Conservation (phyloP, 2,113 vertebrate genomes). For the Heterocephalus glaber region DNA sequence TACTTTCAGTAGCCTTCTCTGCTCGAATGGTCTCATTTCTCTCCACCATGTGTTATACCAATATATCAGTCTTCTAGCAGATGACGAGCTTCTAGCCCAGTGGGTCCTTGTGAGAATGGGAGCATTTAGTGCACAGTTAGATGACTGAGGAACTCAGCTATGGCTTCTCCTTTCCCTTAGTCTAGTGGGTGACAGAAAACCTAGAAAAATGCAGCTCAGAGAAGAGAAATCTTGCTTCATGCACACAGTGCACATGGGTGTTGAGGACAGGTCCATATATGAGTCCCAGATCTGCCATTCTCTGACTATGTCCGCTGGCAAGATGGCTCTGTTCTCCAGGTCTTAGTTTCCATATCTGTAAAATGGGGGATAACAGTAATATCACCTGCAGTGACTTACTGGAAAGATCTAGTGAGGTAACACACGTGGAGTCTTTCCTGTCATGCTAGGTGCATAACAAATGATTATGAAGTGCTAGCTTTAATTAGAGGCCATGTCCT, state of each 20-base stretch:
- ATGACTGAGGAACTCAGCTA: neutral
- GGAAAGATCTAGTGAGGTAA: neutral
- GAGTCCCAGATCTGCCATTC: neutral
- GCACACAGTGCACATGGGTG: neutral
- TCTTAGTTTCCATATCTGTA: conserved; percentile 24
- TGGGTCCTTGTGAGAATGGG: neutral
- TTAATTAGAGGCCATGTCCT: neutral
- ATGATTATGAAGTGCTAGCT: neutral
- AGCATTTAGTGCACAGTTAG: neutral
- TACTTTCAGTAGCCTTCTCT: too few relatives aligned
- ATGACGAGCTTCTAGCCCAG: neutral
- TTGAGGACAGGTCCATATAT: neutral
- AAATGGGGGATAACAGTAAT: neutral
- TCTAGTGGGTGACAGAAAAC: neutral
- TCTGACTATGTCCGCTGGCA: neutral
- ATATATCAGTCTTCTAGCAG: neutral
- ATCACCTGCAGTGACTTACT: neutral
- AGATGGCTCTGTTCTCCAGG: neutral
- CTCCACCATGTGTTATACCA: too few relatives aligned
- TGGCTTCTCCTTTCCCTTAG: neutral
- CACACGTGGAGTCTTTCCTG: neutral
- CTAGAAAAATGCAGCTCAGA: neutral
- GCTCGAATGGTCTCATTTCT: too few relatives aligned
- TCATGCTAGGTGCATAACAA: neutral
- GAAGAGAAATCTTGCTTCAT: neutral